Evolutionary conservation across 2,797 vertebrate species (phyloP), one percentile per base, ranked within the genome.

Genomic region (Denticeps clupeoides): DNA sequence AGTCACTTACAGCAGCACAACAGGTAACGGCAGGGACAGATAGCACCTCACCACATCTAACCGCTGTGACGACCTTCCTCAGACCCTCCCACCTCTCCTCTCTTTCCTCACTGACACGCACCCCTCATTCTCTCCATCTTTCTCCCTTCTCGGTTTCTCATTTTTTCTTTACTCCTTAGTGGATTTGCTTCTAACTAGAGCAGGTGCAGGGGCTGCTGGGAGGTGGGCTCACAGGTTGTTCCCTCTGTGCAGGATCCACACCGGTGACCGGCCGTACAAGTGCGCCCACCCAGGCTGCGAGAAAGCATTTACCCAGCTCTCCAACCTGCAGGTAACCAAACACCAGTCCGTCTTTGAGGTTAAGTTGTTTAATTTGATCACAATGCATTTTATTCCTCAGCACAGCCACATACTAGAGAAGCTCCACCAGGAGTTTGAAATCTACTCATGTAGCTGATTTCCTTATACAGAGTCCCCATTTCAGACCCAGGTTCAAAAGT

Each of bases 231-330:
- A 18, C 58, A 16, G n/a, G 13, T 16, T 10, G 18, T 35, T 8
- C 1, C 42, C 19, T 25, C 6, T 21, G 18, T n/a, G 16, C 42
- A 97, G 93, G 73, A 97, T 97, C 74, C 93, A 97, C 74, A 97
- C 93, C 0, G 93, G 93, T 49, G 93, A 97, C 69, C 82, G 93
- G 54, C 93, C 93, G 6, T 97, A 97, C 73, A 97, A 97, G 81
- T 97, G 93, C 45, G 88, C 82, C 74, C 92, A 97, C 56, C 93
- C 93, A 4, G 93, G 93, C 79, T 97, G 93, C 79, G 93, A 97
- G 74, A 97, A 97, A 67, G 85, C 93, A 53, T 97, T 97, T 74
- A 97, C 93, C 56, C 93, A 97, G 70, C 82, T 97, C 60, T 97
- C 93, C 59, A 97, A 97, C 69, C 77, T 97, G 58, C 93, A 97